A percentile compares a stretch with the other conserved stretches of the same genome.
Evolutionary conservation across 1,140 invertebrate genomes (phyloP).

Genomic region (Sipha flava): DNA sequence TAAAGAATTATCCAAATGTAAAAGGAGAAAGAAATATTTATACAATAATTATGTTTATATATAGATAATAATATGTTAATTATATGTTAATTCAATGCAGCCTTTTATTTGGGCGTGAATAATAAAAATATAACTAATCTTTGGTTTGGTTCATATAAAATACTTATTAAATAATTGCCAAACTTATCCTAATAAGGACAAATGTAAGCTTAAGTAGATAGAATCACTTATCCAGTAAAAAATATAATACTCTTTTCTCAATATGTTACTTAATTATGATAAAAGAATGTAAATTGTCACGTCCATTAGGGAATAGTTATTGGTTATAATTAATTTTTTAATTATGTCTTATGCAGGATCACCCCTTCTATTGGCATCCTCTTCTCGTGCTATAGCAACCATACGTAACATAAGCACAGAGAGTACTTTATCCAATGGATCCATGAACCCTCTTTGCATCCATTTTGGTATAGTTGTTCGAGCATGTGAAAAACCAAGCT

Average conservation of each 20-base stretch:
- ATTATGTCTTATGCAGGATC: not conserved
- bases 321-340: not conserved
- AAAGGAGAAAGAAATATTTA: not conserved
- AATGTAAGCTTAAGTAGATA: constrained; percentile 6
- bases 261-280: not conserved
- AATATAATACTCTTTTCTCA: not conserved
- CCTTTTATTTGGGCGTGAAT: constrained; percentile 26
- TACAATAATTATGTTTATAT: not conserved
- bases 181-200: not conserved
- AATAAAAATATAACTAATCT: constrained; percentile 32
- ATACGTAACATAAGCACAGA: constrained; percentile 61
- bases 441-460: constrained; percentile 95
- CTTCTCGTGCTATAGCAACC: constrained; percentile 43
- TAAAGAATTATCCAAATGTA: not conserved
- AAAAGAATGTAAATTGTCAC: not conserved
- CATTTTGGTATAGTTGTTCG: constrained; percentile 97
- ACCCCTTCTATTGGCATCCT: not conserved
- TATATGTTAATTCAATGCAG: constrained; percentile 8
- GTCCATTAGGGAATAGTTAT: not conserved
- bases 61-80: not conserved
- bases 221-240: not conserved
- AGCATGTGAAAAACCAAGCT: constrained; percentile 92
- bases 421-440: constrained; percentile 82
- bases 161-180: not conserved
- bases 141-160: constrained; percentile 31